Base-by-base conservation (phyloP, 2,113 vertebrate genomes). In the Mandrillus leucophaeus region DNA sequence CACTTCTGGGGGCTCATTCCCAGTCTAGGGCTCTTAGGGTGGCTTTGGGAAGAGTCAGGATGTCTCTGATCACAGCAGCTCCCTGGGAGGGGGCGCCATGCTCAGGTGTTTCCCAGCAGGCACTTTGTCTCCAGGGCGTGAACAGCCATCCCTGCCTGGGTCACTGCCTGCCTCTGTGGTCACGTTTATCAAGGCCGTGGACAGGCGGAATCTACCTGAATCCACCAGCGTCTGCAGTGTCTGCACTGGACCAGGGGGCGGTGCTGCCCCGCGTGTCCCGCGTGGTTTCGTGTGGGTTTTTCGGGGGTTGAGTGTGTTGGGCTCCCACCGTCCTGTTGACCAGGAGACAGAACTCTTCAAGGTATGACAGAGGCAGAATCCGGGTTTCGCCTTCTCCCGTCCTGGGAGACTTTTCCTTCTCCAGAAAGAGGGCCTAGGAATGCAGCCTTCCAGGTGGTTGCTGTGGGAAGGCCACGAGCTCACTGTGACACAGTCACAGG, bases 381-480 rank as follows among this genome's bases (percentile, higher is more conserved):
- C 2, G 0, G 22, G n/a, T 9, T 73, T 12, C 8, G 4, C 35
- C 35, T n/a, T 38, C 18, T 20, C 35, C 16, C 35, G 4, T 20
- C 8, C 8, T n/a, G 70, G 70, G 70, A 10, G n/a, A 20, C n/a
- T 40, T 22, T 14, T 68, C 32, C 70, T 73, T 8, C 23, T 73
- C 70, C n/a, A 5, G 18, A 40, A 73, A 40, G 9, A 73, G n/a
- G n/a, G 18, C n/a, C 2, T 20, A 40, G n/a, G 2, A 38, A 73
- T 22, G n/a, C 22, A 11, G 10, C 70, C n/a, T 3, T 20, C 20
- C n/a, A 40, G 70, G n/a, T 35, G 20, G 17, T 23, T 73, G 38
- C 70, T 40, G 70, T 73, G 70, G n/a, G n/a, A 22, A 73, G n/a
- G n/a, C 6, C 70, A n/a, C 7, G 32, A 73, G 70, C 23, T 23